phyloP scores from a whole-genome alignment of 53 echinoderm and acorn worm species.

The Hippasteria phrygiana region DNA sequence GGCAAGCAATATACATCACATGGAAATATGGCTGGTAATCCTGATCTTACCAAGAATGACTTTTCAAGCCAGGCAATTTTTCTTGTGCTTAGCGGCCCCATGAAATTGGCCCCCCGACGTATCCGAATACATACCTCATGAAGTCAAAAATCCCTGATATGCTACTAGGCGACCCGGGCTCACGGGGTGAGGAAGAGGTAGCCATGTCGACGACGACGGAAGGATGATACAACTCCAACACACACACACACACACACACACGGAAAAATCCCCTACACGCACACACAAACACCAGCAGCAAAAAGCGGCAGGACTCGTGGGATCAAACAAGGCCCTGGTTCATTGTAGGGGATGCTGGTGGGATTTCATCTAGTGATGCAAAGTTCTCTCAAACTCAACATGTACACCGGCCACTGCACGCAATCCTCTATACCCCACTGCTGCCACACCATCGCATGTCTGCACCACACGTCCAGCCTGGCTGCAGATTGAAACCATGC shows the following conservation, averaged over 20 bases:
- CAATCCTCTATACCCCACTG: not conserved
- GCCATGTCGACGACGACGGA: conserved; percentile 1
- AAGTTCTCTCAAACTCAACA: not conserved
- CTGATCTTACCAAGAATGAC: too few species aligned
- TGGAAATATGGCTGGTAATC: too few species aligned
- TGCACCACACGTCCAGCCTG: conserved; percentile 2
- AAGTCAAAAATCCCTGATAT: conserved; percentile 70
- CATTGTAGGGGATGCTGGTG: not conserved
- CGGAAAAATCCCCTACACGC: not conserved
- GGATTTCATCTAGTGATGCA: not conserved
- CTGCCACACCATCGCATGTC: not conserved
- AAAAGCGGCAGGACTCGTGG: not conserved
- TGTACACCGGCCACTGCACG: not conserved
- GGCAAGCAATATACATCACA: too few species aligned
- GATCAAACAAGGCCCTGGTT: not conserved
- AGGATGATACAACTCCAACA: not conserved
- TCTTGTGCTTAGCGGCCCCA: too few species aligned
- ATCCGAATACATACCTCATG: conserved; percentile 52
- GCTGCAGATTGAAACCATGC: conserved; percentile 46
- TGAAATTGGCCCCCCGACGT: not conserved
- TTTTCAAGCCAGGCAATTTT: too few species aligned
- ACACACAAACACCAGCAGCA: not conserved
- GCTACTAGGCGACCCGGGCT: conserved; percentile 56
- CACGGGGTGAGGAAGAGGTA: conserved; percentile 46
- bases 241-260: conserved; percentile 18